Conservation (phyloP, 2,888 invertebrate species). For the Dolichomitus sp. region DNA sequence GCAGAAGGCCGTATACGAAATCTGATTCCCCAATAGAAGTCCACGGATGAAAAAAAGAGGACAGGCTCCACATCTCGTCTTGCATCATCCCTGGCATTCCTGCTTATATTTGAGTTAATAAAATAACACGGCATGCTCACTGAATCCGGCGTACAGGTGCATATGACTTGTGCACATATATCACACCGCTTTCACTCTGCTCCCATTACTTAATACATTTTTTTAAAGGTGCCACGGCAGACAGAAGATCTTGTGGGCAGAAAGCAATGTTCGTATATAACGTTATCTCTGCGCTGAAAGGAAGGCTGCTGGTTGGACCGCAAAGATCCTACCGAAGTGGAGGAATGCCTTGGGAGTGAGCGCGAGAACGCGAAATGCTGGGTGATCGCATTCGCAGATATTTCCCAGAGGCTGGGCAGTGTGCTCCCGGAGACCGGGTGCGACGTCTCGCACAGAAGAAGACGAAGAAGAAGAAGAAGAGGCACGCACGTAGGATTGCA, state of each 20-base stretch:
- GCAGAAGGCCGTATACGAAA: too few species aligned
- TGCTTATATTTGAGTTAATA: not conserved
- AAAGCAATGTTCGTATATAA: conserved; percentile 13
- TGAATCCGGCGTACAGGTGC: conserved; percentile 9
- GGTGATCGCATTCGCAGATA: conserved; percentile 72
- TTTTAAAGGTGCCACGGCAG: conserved; percentile 16
- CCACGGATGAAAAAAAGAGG: too few species aligned
- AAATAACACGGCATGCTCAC: not conserved
- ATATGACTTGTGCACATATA: conserved; percentile 33
- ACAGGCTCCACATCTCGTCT: not conserved
- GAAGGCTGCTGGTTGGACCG: conserved; percentile 15
- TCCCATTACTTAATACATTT: conserved; percentile 49
- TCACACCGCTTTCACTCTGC: conserved; percentile 52
- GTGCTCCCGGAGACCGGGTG: conserved; percentile 39
- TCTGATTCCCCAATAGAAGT: too few species aligned
- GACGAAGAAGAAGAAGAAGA: conserved; percentile 4
- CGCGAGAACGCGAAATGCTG: conserved; percentile 66
- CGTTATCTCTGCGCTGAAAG: conserved; percentile 35
- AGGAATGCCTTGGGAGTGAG: conserved; percentile 44
- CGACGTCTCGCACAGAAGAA: conserved; percentile 52
- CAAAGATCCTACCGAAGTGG: conserved; percentile 28
- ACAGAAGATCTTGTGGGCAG: conserved; percentile 19
- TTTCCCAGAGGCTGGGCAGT: conserved; percentile 70
- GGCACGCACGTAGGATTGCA: conserved; percentile 59
- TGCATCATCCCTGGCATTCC: not conserved